Evolutionary conservation across 2,888 invertebrate species (phyloP).

Genomic region (Hydropsyche betteni): DNA sequence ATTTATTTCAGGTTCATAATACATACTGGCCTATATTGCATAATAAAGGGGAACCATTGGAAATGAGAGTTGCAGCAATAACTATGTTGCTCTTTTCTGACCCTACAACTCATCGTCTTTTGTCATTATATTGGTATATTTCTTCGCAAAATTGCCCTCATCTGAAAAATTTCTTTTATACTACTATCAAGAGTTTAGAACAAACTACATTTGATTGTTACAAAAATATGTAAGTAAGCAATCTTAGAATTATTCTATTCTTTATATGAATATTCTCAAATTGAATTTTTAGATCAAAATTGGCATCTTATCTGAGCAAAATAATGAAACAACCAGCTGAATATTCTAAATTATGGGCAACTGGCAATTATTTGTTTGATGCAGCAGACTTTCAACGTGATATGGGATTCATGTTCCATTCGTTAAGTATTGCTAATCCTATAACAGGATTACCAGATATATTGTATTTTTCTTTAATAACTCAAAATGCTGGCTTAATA

Average conservation of each 20-base stretch:
- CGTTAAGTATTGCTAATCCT: conserved; percentile 72
- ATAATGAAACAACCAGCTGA: conserved; percentile 67
- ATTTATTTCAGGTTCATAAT: conserved; percentile 54
- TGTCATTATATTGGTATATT: conserved; percentile 76
- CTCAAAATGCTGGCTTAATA: conserved; percentile 66
- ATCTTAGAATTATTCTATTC: conserved; percentile 1
- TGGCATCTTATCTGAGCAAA: conserved; percentile 72
- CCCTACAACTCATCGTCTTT: conserved; percentile 71
- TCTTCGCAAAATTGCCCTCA: conserved; percentile 70
- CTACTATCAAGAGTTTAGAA: conserved; percentile 74
- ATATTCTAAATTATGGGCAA: conserved; percentile 69
- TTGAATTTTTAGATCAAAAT: conserved; percentile 65
- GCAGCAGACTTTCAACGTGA: conserved; percentile 71
- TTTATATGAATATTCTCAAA: neutral
- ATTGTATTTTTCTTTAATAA: conserved; percentile 66
- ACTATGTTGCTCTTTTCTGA: conserved; percentile 72
- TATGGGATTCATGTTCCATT: conserved; percentile 68
- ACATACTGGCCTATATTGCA: conserved; percentile 75
- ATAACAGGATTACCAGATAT: conserved; percentile 74
- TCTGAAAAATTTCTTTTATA: conserved; percentile 75
- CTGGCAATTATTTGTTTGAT: conserved; percentile 77
- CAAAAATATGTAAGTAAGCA: conserved; percentile 68
- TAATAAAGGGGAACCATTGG: conserved; percentile 72
- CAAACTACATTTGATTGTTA: conserved; percentile 74
- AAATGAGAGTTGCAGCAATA: conserved; percentile 73